Base-by-base conservation (phyloP, 37 sponge, comb jelly and placozoan genomes). In the Diacarnus erythraeanus region DNA sequence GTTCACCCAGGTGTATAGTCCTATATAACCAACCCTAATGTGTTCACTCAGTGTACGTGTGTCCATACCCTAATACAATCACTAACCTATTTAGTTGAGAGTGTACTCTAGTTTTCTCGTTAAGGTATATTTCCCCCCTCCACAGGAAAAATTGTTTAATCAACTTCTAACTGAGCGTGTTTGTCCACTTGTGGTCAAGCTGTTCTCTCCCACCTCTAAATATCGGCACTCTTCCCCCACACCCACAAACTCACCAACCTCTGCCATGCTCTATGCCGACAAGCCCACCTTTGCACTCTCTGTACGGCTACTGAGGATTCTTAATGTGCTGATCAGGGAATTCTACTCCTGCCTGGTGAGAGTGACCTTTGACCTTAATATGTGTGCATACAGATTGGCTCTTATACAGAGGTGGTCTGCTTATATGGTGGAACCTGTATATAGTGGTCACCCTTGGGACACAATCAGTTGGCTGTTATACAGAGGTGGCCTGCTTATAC, bases 161-260 rank as follows among this genome's bases (percentile, higher is more conserved):
- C 87, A 81, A 57, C 72, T 97, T 71, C 72, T 97, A 35, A 97
- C 93, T 41, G 98, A 97, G 83, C 75, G 98, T 21, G 91, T 95
- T 23, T 97, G 95, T 66, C 95, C 98, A 2, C 82, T 97, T 36
- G 74, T 95, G 38, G 90, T 97, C 61, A 97, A 97, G 76, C 91
- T 97, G 37, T 97, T 95, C 89, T 97, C 98, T 2, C 98, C 95
- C 21, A 57, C 85, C 34, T 87, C 72, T 42, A 95, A 92, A 59
- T 79, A 97, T 41, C 69, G 79, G 18, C 80, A 71, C 33, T 17
- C 86, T 41, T 23, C 86, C 56, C 56, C 77, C 35, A 26, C 78
- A 38, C 64, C 75, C 33, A 25, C 69, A 3, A 42, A 54, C 39
- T 70, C 81, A 36, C 76, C 81, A 33, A 30, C 79, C 25, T 60